Conservation (phyloP, 1,140 invertebrate species). For the Drosophila varians region DNA sequence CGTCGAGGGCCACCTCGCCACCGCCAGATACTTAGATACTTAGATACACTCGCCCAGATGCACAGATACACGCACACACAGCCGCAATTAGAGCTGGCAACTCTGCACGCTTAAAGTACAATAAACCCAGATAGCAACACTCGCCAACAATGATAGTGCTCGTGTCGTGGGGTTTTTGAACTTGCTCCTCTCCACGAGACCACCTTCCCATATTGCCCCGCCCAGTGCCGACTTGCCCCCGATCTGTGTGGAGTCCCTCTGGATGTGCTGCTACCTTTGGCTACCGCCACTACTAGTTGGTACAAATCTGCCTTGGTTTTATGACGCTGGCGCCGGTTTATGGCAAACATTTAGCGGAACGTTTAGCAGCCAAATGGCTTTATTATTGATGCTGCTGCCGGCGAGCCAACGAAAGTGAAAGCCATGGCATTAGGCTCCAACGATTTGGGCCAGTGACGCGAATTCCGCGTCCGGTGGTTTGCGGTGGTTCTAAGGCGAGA, state of each 20-base stretch:
- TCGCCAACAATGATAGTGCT: slow-evolving; percentile 32
- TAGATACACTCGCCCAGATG: slow-evolving; percentile 21
- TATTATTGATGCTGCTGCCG: slow-evolving; percentile 65
- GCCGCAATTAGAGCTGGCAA: slow-evolving; percentile 64
- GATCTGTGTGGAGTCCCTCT: background rate
- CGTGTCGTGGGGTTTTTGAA: slow-evolving; percentile 72
- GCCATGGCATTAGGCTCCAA: slow-evolving; percentile 24
- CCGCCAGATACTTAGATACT: slow-evolving; percentile 23
- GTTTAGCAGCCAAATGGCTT: slow-evolving; percentile 71
- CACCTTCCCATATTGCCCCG: background rate
- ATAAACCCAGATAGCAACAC: slow-evolving; percentile 74
- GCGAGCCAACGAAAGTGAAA: slow-evolving; percentile 59
- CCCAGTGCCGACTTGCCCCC: background rate
- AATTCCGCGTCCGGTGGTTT: no score
- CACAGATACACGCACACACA: slow-evolving; percentile 26
- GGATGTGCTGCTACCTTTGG: slow-evolving; percentile 10
- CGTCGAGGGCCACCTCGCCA: slow-evolving; percentile 30
- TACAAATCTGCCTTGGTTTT: slow-evolving; percentile 43
- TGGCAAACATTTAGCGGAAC: slow-evolving; percentile 72
- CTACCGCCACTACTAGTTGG: slow-evolving; percentile 15
- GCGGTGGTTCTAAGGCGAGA: background rate
- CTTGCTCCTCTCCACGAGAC: slow-evolving; percentile 42
- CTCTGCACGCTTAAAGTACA: slow-evolving; percentile 70
- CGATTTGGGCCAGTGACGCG: slow-evolving; percentile 19
- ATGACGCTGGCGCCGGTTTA: slow-evolving; percentile 66